These are phyloP conservation scores for Orthonyx spaldingii DNA, from an alignment of 2,113 vertebrate species.

Conservation along the genomic window DNA sequence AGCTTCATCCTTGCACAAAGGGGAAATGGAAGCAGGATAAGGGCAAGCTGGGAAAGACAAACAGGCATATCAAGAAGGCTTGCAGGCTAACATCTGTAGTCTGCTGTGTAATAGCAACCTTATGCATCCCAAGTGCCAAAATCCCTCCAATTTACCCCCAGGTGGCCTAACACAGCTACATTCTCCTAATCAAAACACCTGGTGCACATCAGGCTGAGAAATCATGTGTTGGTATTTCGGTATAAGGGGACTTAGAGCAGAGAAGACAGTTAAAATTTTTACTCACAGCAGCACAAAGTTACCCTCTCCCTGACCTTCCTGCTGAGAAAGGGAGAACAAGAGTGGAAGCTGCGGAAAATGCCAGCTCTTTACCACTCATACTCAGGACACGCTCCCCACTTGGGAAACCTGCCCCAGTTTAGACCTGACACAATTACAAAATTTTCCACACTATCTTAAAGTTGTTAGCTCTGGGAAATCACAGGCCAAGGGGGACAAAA, in stretches of 20 bases:
- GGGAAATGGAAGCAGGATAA: not conserved
- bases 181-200: not conserved
- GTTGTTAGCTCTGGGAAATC: slow-evolving; percentile 14
- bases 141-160: not conserved
- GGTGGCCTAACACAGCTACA: not conserved
- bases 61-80: not conserved
- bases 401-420: slow-evolving; percentile 33
- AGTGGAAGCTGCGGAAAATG: not conserved
- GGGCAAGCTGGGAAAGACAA: not conserved
- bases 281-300: not conserved
- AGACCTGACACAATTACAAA: not conserved
- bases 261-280: not conserved
- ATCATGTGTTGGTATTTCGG: not conserved
- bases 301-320: not conserved
- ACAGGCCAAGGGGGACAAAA: not conserved
- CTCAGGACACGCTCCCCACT: not conserved
- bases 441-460: not conserved
- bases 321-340: not conserved
- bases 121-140: not conserved
- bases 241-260: not conserved
- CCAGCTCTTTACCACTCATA: not conserved
- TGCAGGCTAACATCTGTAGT: not conserved
- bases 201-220: not conserved
- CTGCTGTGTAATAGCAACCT: not conserved
- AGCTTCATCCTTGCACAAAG: not conserved